Evolutionary conservation across 1,140 invertebrate species (phyloP), one percentile per base, ranked within the genome.

Genomic region (Eueides isabella): DNA sequence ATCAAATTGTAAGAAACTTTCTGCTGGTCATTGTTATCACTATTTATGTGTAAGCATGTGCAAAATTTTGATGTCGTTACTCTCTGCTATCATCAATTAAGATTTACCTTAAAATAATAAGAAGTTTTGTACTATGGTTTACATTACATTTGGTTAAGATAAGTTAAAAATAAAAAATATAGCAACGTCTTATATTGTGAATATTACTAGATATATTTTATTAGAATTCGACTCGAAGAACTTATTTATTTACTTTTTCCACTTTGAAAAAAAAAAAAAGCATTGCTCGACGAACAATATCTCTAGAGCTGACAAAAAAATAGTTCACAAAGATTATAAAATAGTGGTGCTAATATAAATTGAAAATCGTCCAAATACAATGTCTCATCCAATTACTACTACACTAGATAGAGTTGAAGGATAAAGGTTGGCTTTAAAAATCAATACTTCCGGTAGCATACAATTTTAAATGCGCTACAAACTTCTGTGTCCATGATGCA

Each of bases 371-470:
- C 23, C 12, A 12, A 55, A 55, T 55, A 55, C 48, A 55, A 55
- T 7, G 19, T 55, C n/a, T 12, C 48, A 55, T 55, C 48, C 48
- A 55, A 55, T 55, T 55, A 55, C 48, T 4, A 44, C 5, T 33
- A 33, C 0, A 35, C 2, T 35, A 55, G 48, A 55, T 26, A 55
- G 19, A 55, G 48, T 55, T 55, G 48, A 55, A 26, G 48, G 23
- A 55, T 55, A 55, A 55, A 55, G 9, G 48, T 55, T 26, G 48
- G 48, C 48, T 55, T 55, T 55, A 55, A 55, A 55, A 55, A 55
- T 55, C 48, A 55, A 55, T 55, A 55, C 11, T 55, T 26, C 48
- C 48, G 19, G 19, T 55, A 55, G 6, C 2, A 26, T 26, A 12
- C 19, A 48, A 48, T 48, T 48, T 48, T 48, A 48, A 26, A 55